Conservation (phyloP, 2,113 vertebrate genomes). For the Gila orcuttii region DNA sequence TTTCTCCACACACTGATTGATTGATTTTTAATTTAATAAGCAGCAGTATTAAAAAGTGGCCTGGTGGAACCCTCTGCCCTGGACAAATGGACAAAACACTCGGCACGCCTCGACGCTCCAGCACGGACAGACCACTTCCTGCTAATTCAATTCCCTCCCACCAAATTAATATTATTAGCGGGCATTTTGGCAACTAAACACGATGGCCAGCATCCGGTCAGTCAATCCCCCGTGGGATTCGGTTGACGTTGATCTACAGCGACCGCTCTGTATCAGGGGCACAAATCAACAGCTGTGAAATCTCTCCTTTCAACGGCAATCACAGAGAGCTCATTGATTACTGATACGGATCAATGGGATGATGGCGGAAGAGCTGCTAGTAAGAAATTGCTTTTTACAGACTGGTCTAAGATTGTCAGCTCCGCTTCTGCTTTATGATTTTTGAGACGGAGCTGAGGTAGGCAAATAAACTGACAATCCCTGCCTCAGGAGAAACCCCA, state of each 20-base stretch:
- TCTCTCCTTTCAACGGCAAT: neutral
- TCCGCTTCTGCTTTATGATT: neutral
- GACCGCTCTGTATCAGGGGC: neutral
- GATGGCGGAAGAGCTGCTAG: slow-evolving; percentile 15
- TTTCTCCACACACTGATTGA: slow-evolving; percentile 55
- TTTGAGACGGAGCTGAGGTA: slow-evolving; percentile 7
- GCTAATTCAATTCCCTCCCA: slow-evolving; percentile 61
- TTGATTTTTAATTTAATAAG: slow-evolving; percentile 63
- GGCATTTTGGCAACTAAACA: slow-evolving; percentile 57
- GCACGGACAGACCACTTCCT: slow-evolving; percentile 21
- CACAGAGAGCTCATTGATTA: slow-evolving; percentile 49
- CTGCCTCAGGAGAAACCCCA: neutral
- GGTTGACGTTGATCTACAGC: slow-evolving; percentile 41
- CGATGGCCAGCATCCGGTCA: slow-evolving; percentile 20
- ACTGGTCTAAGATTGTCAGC: neutral
- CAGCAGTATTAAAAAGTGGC: slow-evolving; percentile 31
- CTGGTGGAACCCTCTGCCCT: neutral
- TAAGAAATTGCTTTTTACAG: slow-evolving; percentile 36
- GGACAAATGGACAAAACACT: neutral
- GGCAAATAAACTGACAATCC: slow-evolving; percentile 12
- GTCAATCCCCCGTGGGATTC: slow-evolving; percentile 47
- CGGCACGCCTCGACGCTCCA: slow-evolving; percentile 28
- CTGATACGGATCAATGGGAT: slow-evolving; percentile 40
- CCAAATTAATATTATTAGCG: slow-evolving; percentile 66
- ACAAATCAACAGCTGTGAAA: slow-evolving; percentile 59